A percentile compares a stretch with the other conserved stretches of the same genome.
These are phyloP conservation scores for Anticlea derivata DNA, from an alignment of 2,888 invertebrate genomes.

Conservation along the genomic window DNA sequence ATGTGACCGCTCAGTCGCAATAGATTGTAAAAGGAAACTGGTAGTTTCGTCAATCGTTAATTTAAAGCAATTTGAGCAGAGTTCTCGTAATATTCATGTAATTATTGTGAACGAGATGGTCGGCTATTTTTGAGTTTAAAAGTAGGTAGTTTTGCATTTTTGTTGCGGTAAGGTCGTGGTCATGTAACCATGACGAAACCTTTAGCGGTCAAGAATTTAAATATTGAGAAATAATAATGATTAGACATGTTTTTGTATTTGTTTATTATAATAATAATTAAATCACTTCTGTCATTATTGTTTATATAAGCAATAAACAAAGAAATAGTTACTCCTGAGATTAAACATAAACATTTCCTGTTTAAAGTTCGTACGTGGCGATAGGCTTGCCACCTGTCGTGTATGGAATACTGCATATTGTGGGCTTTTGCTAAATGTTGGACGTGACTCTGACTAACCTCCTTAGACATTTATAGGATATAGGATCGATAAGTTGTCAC, in stretches of 20 bases:
- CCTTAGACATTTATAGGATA: too few species aligned
- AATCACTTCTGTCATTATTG: neutral
- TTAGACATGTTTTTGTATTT: slow-evolving; percentile 8
- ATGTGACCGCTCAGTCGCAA: slow-evolving; percentile 16
- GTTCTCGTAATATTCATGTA: slow-evolving; percentile 23
- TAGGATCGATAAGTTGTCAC: too few species aligned
- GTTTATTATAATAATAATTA: neutral
- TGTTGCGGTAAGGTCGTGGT: slow-evolving; percentile 31
- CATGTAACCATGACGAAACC: slow-evolving; percentile 33
- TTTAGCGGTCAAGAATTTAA: slow-evolving; percentile 25
- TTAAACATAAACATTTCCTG: too few species aligned
- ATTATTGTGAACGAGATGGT: slow-evolving; percentile 21
- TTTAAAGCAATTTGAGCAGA: slow-evolving; percentile 27
- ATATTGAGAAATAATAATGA: slow-evolving; percentile 13
- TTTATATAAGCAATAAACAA: too few species aligned
- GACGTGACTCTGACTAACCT: too few species aligned
- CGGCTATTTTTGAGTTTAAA: slow-evolving; percentile 10
- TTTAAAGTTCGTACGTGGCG: too few species aligned
- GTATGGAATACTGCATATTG: too few species aligned
- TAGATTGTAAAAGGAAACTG: slow-evolving; percentile 32
- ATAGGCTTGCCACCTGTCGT: too few species aligned
- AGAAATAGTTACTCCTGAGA: too few species aligned
- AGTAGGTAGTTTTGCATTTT: slow-evolving; percentile 23
- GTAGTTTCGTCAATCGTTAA: slow-evolving; percentile 32
- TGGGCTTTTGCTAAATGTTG: too few species aligned